Percentiles rank a stretch among this genome's conserved stretches.
phyloP scores from a whole-genome alignment of 2,888 invertebrate species.

The Dexiosoma caninum region DNA sequence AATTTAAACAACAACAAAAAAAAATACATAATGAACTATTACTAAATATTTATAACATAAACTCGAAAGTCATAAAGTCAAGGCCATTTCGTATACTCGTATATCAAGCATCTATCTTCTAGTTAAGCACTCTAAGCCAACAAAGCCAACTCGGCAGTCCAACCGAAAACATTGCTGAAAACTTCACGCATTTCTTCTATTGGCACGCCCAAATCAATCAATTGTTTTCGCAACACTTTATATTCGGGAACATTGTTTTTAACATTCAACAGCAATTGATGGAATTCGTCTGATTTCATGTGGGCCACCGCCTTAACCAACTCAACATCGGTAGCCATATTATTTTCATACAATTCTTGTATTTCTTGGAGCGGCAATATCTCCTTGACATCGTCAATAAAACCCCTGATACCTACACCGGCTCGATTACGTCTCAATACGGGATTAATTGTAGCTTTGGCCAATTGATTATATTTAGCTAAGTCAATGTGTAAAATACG shows the following conservation, averaged over 20 bases:
- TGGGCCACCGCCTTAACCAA: constrained; percentile 65
- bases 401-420: constrained; percentile 67
- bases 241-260: constrained; percentile 46
- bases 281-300: constrained; percentile 68
- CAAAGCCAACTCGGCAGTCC: constrained; percentile 51
- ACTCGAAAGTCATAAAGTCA: background rate
- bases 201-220: constrained; percentile 65
- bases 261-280: constrained; percentile 48
- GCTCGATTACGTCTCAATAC: constrained; percentile 6
- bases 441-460: constrained; percentile 58
- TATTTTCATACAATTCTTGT: constrained; percentile 64
- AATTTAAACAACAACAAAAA: background rate
- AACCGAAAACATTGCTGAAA: constrained; percentile 66
- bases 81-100: too few species aligned
- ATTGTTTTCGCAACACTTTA: constrained; percentile 1
- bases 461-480: constrained; percentile 52
- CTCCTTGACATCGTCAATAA: constrained; percentile 67
- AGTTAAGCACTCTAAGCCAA: constrained; percentile 56
- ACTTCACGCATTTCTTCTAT: constrained; percentile 65
- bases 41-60: background rate
- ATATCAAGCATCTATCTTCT: background rate
- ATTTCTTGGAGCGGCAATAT: constrained; percentile 66
- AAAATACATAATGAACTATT: background rate
- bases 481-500: constrained; percentile 67
- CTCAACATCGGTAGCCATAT: constrained; percentile 65